Evolutionary conservation across 2,113 vertebrate genomes (phyloP), one percentile per base, ranked within the genome.

Genomic region (Coracopsis vasa): DNA sequence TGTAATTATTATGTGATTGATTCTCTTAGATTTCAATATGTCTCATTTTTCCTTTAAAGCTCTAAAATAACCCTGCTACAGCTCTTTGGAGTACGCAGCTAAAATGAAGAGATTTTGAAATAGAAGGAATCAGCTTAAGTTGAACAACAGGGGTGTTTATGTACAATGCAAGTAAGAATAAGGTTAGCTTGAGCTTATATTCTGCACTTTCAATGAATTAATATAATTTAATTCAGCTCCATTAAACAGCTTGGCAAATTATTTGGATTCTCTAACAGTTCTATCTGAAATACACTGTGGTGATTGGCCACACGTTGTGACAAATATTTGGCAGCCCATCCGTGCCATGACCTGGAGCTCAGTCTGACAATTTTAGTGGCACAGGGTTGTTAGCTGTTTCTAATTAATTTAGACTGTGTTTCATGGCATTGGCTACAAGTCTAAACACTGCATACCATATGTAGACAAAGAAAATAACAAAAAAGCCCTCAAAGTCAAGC

Each of bases 251-350:
- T 78, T 48, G 51, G 27, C 11, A 61, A 9, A 44, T 77, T 94
- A 80, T 81, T 37, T 24, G 35, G 18, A 37, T 81, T 97, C 80
- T 54, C 15, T 81, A 74, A n/a, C 41, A 80, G 45, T 61, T 93
- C 70, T 88, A 21, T 41, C n/a, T 92, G 62, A 77, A 95, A 93
- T 70, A 51, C 9, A 56, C 20, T 25, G 18, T 39, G 10, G 10
- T 95, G 47, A 74, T 78, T 51, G 39, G 33, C 33, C 39, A 48
- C 80, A 58, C 29, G 33, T 51, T 85, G 24, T 69, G 71, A 88
- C 58, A 94, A 97, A 61, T 81, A 83, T 50, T 94, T 96, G 89
- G 56, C 72, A 80, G 64, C 24, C 70, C 65, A n/a, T 93, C 47
- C 80, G 56, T 65, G 53, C 83, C 44, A 24, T 56, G 51, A 95